These are phyloP conservation scores for Nesogale talazaci DNA, from an alignment of 2,113 vertebrate genomes.

Conservation along the genomic window DNA sequence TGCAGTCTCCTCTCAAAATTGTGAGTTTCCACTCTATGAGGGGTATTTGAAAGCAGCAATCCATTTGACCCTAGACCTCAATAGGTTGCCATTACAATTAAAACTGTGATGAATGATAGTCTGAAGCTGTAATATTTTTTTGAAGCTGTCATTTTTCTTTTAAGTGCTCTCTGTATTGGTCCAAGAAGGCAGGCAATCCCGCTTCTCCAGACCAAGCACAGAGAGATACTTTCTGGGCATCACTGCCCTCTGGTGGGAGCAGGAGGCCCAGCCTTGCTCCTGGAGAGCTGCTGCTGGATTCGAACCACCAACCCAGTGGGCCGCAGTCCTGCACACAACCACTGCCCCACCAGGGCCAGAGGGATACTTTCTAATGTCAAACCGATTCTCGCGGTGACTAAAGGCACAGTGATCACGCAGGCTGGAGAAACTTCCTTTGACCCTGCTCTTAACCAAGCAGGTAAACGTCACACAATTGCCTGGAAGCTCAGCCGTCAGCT, in stretches of 20 bases:
- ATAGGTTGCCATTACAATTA: background rate
- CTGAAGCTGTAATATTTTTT: background rate
- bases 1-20: background rate
- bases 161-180: background rate
- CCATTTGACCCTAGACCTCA: background rate
- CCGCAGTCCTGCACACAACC: no score
- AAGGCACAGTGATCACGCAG: background rate
- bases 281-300: no score
- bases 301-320: no score
- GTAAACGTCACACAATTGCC: background rate
- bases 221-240: constrained; percentile 41
- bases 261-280: no score
- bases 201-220: background rate
- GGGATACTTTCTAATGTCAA: background rate
- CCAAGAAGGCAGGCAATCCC: background rate
- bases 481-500: background rate
- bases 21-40: background rate
- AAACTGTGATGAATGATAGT: background rate
- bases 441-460: background rate
- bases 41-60: background rate
- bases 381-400: background rate
- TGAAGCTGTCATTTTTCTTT: no score
- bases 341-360: no score
- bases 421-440: background rate
- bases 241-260: no score